Conservation (phyloP, 2,113 vertebrate species). For the Percopsis transmontana region DNA sequence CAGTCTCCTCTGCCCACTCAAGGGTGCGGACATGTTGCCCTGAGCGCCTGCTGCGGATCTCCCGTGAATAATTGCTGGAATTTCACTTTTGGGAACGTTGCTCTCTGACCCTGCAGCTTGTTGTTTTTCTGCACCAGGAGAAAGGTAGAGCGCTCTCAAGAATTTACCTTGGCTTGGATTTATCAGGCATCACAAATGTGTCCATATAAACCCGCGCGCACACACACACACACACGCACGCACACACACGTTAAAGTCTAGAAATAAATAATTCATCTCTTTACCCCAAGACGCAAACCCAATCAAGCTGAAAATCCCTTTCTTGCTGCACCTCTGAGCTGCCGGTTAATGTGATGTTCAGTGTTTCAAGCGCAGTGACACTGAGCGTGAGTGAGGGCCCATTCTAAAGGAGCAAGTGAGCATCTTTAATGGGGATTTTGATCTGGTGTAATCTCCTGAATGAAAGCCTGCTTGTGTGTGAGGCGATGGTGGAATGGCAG, state of each 20-base stretch:
- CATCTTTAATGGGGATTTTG: conserved; percentile 62
- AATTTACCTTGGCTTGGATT: conserved; percentile 69
- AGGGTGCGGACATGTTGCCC: conserved; percentile 80
- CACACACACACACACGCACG: neutral
- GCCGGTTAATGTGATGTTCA: conserved; percentile 82
- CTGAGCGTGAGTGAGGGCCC: conserved; percentile 57
- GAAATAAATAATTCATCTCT: conserved; percentile 87
- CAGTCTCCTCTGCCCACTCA: conserved; percentile 85
- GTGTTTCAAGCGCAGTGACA: conserved; percentile 71
- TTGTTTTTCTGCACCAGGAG: conserved; percentile 73
- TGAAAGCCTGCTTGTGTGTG: conserved; percentile 55
- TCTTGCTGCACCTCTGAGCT: conserved; percentile 84
- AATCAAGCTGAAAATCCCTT: conserved; percentile 88
- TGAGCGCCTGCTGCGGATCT: conserved; percentile 77
- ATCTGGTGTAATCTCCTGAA: conserved; percentile 74
- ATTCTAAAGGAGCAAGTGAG: conserved; percentile 51
- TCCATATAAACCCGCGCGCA: conserved; percentile 11
- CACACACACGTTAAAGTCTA: conserved; percentile 51
- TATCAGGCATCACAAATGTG: conserved; percentile 48
- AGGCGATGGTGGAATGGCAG: conserved; percentile 56
- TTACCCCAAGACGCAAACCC: conserved; percentile 86
- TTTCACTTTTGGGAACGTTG: conserved; percentile 83
- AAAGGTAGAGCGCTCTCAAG: conserved; percentile 74
- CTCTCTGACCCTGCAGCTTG: conserved; percentile 74
- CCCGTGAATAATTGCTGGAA: conserved; percentile 83